phyloP scores from a whole-genome alignment of 1,140 invertebrate species.

The Papilio polytes region DNA sequence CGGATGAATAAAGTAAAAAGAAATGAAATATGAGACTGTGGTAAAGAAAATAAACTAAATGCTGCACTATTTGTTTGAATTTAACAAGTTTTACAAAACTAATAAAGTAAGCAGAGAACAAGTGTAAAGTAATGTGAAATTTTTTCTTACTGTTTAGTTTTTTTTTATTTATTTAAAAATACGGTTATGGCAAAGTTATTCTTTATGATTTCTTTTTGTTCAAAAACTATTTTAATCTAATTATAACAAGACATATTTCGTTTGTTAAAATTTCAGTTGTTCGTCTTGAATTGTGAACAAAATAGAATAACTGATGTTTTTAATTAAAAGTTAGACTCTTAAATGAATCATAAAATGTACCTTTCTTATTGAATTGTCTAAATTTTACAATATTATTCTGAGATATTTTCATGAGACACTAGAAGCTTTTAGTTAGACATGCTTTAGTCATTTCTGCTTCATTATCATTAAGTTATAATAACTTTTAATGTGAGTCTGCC shows the following conservation, averaged over 20 bases:
- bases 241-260: not conserved
- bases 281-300: not conserved
- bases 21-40: not conserved
- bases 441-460: slow-evolving; percentile 26
- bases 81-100: not conserved
- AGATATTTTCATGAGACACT: not conserved
- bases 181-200: no score
- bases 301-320: not conserved
- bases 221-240: not conserved
- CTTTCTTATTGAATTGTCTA: slow-evolving; percentile 14
- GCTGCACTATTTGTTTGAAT: not conserved
- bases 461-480: slow-evolving; percentile 35
- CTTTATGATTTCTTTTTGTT: no score
- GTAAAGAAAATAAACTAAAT: not conserved
- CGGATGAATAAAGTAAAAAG: not conserved
- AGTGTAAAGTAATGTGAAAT: no score
- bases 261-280: not conserved
- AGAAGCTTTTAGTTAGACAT: slow-evolving; percentile 6
- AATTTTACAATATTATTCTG: not conserved
- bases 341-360: slow-evolving; percentile 19
- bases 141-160: no score
- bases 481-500: slow-evolving; percentile 29
- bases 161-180: no score
- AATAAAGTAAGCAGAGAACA: not conserved
- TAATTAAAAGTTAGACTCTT: slow-evolving; percentile 2